Conservation (phyloP, 1,140 invertebrate species). For the Drosophila leontia region DNA sequence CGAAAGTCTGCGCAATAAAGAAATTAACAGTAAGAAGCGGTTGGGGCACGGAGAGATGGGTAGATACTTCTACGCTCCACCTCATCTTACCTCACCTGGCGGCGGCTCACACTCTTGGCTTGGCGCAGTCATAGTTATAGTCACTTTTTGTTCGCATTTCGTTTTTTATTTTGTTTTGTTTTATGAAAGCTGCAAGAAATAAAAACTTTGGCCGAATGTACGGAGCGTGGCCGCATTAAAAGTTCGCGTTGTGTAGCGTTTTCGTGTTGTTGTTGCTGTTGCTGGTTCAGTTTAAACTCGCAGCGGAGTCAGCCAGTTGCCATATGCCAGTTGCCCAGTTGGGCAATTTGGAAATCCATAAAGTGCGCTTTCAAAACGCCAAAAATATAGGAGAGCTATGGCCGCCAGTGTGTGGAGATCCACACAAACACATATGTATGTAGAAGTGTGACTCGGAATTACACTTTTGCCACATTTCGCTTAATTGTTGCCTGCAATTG, state of each 20-base stretch:
- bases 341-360: slow-evolving; percentile 73
- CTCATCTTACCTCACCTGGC: slow-evolving; percentile 31
- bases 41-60: background rate
- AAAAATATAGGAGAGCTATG: slow-evolving; percentile 38
- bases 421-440: slow-evolving; percentile 8
- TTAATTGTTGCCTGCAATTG: slow-evolving; percentile 75
- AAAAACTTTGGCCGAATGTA: slow-evolving; percentile 51
- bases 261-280: slow-evolving; percentile 33
- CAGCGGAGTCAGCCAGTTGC: slow-evolving; percentile 31
- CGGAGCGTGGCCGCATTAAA: slow-evolving; percentile 68
- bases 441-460: slow-evolving; percentile 57
- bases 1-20: slow-evolving; percentile 74
- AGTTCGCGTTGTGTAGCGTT: slow-evolving; percentile 56
- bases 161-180: slow-evolving; percentile 32
- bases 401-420: slow-evolving; percentile 26
- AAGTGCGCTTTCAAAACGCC: slow-evolving; percentile 77
- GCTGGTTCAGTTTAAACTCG: slow-evolving; percentile 39
- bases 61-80: slow-evolving; percentile 41
- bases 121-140: slow-evolving; percentile 43
- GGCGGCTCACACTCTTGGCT: slow-evolving; percentile 38
- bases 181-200: slow-evolving; percentile 58
- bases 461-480: slow-evolving; percentile 79
- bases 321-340: slow-evolving; percentile 40
- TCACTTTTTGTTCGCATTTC: slow-evolving; percentile 43
- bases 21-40: slow-evolving; percentile 70